Percentiles rank a stretch among this genome's conserved stretches.
These are phyloP conservation scores for Rhingia campestris DNA, from an alignment of 2,888 invertebrate genomes.

Conservation along the genomic window DNA sequence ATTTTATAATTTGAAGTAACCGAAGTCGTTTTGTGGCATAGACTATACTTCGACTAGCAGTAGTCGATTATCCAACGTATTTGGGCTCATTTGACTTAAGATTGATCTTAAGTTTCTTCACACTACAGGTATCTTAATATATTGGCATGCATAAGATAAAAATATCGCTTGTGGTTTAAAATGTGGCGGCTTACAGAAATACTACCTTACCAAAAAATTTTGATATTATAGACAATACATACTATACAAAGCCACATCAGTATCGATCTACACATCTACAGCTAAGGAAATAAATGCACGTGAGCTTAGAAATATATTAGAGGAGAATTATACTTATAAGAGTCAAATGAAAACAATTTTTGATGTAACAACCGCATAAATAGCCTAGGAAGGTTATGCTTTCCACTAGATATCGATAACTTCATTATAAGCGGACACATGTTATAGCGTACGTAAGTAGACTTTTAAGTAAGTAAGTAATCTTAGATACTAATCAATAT, in stretches of 20 bases:
- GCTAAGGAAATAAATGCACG: constrained; percentile 10
- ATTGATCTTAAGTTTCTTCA: constrained; percentile 23
- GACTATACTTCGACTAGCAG: neutral
- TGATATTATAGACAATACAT: constrained; percentile 17
- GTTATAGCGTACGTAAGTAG: neutral
- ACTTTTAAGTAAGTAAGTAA: too few species aligned
- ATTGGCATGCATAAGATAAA: constrained; percentile 18
- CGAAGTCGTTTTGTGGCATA: neutral
- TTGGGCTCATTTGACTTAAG: neutral
- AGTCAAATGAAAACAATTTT: neutral
- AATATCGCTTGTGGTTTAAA: constrained; percentile 37
- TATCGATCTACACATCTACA: neutral
- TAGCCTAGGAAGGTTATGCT: neutral
- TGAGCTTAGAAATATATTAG: neutral
- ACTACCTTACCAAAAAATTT: constrained; percentile 25
- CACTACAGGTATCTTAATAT: neutral
- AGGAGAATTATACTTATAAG: neutral
- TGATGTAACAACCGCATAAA: neutral
- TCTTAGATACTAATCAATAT: too few species aligned
- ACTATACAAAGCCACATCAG: neutral
- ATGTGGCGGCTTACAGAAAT: constrained; percentile 34
- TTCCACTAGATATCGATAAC: neutral
- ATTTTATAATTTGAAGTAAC: neutral
- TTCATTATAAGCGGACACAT: neutral
- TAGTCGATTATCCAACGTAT: constrained; percentile 8